Percentiles rank a stretch among this genome's conserved stretches.
phyloP scores from a whole-genome alignment of 2,113 vertebrate genomes.

The Azemiops feae region DNA sequence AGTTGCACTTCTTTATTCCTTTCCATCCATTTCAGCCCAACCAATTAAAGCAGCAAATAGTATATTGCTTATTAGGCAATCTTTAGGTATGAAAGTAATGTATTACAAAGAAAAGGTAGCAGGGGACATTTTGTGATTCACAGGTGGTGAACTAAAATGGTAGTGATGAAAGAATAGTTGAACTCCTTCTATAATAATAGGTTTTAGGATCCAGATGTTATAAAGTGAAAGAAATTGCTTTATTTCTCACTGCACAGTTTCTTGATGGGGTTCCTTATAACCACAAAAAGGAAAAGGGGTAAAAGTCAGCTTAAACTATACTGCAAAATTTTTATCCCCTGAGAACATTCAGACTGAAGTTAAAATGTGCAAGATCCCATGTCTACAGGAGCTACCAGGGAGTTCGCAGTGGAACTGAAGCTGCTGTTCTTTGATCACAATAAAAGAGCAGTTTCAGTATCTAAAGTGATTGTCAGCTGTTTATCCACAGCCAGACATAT shows the following conservation, averaged over 20 bases:
- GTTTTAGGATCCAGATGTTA: background rate
- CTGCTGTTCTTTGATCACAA: background rate
- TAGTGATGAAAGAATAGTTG: background rate
- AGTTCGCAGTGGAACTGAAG: background rate
- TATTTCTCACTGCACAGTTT: background rate
- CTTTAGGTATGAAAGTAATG: constrained; percentile 11
- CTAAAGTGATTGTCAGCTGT: background rate
- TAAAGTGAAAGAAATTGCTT: constrained; percentile 5
- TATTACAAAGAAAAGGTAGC: constrained; percentile 3
- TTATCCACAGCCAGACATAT: background rate
- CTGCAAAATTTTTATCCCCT: background rate
- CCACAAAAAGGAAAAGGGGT: background rate
- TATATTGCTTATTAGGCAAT: background rate
- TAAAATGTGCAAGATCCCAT: background rate
- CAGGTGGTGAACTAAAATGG: background rate
- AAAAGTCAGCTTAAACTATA: background rate
- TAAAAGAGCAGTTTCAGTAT: background rate
- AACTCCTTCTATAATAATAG: background rate
- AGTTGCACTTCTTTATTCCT: background rate
- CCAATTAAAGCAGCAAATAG: background rate
- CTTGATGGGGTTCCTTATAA: background rate
- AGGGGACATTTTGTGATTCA: background rate
- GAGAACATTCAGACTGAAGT: background rate
- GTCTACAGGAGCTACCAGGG: background rate
- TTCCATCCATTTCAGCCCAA: background rate